Base-by-base conservation (phyloP, 2,888 invertebrate genomes). In the Nezara viridula region DNA sequence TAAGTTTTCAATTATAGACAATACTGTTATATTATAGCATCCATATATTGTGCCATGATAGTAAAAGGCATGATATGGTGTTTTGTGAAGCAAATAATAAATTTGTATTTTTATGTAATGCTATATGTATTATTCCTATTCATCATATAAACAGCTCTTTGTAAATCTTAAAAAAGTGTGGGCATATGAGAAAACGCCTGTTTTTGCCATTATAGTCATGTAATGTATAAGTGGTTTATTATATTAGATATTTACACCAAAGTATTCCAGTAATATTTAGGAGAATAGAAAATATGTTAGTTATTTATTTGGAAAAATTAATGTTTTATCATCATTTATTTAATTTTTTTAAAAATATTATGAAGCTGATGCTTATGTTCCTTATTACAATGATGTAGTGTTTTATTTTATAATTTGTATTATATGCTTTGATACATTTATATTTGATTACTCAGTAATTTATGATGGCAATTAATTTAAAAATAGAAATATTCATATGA, bases 31-130 rank as follows among this genome's bases (percentile, higher is more conserved):
- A 66, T 66, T 66, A 81, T 81, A 81, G 81, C 40, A 81, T 81
- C 44, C 44, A 40, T n/a, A 40, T 44, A n/a, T 81, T 81, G 81
- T 81, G 81, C 44, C 81, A 81, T 81, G 24, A 37, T 81, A 81
- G 44, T 14, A 44, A 81, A 81, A n/a, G 81, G 81, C 44, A 81
- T 81, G 44, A 81, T 81, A 81, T 81, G 44, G n/a, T 81, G 81
- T 81, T 81, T 81, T 81, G 77, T 81, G 81, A 81, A 81, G 81
- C 81, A 81, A 40, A 81, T 44, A 81, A 81, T 81, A 81, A 81
- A 81, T 81, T 81, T 81, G 81, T 81, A 81, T 81, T 81, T 81
- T 81, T 81, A 81, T 81, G 44, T 44, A 44, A 7, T 44, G 44
- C 44, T 44, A 44, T 44, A 44, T 44, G 66, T 66, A 81, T 44